Conservation (phyloP, 2,797 vertebrate species). For the Tarsius wallacei region DNA sequence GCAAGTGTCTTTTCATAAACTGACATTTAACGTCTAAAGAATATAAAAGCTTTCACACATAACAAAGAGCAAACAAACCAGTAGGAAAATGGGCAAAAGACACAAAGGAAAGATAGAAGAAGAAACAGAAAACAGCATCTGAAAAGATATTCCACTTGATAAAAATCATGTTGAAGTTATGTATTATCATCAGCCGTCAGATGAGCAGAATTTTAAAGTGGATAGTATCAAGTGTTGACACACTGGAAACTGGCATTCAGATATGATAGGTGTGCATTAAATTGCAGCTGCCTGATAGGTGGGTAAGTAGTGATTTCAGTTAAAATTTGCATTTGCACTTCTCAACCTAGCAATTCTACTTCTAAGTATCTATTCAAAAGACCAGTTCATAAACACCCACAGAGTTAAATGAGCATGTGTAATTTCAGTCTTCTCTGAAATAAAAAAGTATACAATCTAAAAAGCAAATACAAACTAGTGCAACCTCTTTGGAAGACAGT, state of each 20-base stretch:
- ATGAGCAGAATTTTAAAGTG: background rate
- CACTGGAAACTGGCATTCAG: background rate
- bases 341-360: background rate
- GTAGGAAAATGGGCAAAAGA: background rate
- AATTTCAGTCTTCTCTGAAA: background rate
- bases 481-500: too few species aligned
- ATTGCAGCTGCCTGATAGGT: background rate
- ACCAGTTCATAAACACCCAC: background rate
- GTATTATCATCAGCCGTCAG: background rate
- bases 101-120: background rate
- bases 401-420: background rate
- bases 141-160: background rate
- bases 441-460: background rate
- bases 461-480: background rate
- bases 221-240: background rate
- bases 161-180: background rate
- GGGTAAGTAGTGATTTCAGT: background rate
- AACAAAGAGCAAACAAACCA: background rate
- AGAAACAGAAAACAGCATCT: conserved; percentile 6
- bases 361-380: background rate
- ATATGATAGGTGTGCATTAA: background rate
- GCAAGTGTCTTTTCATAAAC: background rate
- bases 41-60: background rate
- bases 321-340: background rate
- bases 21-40: conserved; percentile 32